Evolutionary conservation across 2,113 vertebrate species (phyloP), one percentile per base, ranked within the genome.

Genomic region (Anarhynchus alexandrinus): DNA sequence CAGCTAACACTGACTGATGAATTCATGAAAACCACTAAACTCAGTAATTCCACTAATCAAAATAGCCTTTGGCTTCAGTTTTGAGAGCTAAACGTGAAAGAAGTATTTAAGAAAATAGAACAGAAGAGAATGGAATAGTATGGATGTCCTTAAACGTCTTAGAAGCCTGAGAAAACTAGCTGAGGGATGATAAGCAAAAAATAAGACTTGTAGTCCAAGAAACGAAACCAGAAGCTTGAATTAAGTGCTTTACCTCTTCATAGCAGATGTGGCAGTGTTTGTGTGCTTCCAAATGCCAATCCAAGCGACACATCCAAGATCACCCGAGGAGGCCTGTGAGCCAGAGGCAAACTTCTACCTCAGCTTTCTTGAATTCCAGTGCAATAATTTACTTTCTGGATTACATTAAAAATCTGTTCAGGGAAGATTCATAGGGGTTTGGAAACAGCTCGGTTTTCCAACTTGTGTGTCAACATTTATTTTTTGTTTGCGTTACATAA

Each of bases 221-320:
- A 55, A 38, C 19, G 52, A 61, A 86, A 52, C 16, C 20, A 52
- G 23, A 40, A 89, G 3, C 64, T 81, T 65, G 30, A 73, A 61
- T 69, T 64, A 40, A 80, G 26, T 4, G 45, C 2, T 38, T n/a
- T 45, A 25, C 19, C 61, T 83, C 25, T n/a, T 86, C 30, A 30
- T 11, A 59, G 20, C 1, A 3, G 42, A 17, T 26, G 7, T 0
- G 1, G 8, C 29, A 67, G 8, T 29, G 10, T 64, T 86, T 80
- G 20, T 42, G 12, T 23, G 4, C 18, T 55, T 83, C 30, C 2
- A 5, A 58, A 77, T 29, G 43, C 43, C 4, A 14, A 55, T 32
- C 14, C 17, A 67, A 38, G 8, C 30, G 36, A 25, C 11, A 18
- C 6, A 47, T 10, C 7, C 8, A 73, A 38, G 15, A 51, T 45